These are phyloP conservation scores for Trissoscelio sp. DNA, from an alignment of 2,888 invertebrate species.

Conservation along the genomic window DNA sequence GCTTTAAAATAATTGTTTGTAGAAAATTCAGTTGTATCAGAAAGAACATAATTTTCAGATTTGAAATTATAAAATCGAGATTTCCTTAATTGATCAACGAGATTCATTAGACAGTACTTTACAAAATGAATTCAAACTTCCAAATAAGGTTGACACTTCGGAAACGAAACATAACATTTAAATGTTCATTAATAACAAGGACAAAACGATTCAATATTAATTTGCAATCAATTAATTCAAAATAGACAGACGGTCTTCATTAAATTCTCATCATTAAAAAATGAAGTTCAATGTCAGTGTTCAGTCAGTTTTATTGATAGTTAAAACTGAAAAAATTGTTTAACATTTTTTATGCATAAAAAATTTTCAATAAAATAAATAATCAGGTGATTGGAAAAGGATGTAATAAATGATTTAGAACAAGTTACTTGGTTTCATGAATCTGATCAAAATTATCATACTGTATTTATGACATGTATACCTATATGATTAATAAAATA, in stretches of 20 bases:
- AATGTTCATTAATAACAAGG: slow-evolving; percentile 13
- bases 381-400: background rate
- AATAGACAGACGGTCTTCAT: background rate
- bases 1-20: background rate
- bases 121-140: background rate
- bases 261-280: background rate
- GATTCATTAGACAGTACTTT: no score
- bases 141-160: background rate
- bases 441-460: slow-evolving; percentile 15
- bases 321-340: background rate
- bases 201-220: background rate
- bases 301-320: background rate
- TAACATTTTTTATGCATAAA: background rate
- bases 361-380: slow-evolving; percentile 3
- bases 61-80: no score
- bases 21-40: background rate
- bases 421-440: slow-evolving; percentile 18
- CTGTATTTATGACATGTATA: slow-evolving; percentile 25
- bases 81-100: no score
- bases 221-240: background rate
- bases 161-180: background rate
- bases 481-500: slow-evolving; percentile 24
- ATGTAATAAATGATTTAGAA: background rate
- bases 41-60: no score
- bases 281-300: background rate